These are phyloP conservation scores for Poeciliopsis gracilis DNA, from an alignment of 2,797 vertebrate species.

Conservation along the genomic window DNA sequence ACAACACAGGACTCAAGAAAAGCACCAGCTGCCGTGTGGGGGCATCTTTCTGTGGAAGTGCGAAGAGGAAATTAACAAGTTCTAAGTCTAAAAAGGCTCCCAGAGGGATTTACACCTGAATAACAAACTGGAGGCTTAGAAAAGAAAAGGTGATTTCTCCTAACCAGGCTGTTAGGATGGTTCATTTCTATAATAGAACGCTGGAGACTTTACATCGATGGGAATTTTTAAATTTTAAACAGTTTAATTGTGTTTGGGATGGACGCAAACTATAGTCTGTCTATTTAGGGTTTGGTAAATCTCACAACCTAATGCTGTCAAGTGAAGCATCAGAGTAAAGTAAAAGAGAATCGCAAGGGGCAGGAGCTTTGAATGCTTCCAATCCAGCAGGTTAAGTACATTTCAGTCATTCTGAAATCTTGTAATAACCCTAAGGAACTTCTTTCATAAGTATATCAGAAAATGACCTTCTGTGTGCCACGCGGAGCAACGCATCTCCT, in stretches of 20 bases:
- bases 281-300: not conserved
- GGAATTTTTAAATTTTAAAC: not conserved
- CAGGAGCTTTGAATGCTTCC: not conserved
- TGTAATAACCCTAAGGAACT: not conserved
- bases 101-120: conserved; percentile 5
- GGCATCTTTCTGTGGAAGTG: conserved; percentile 1
- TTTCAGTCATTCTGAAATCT: not conserved
- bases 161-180: not conserved
- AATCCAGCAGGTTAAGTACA: not conserved
- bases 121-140: not conserved
- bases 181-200: not conserved
- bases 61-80: conserved; percentile 16
- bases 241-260: not conserved
- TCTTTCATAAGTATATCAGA: not conserved
- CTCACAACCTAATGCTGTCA: not conserved
- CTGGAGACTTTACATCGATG: not conserved
- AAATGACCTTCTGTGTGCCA: not conserved
- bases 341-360: not conserved
- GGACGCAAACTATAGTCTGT: not conserved
- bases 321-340: not conserved
- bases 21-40: conserved; percentile 29
- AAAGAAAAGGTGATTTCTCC: not conserved
- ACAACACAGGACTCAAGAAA: conserved; percentile 8
- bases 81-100: conserved; percentile 6
- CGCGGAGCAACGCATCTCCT: not conserved